These are phyloP conservation scores for Anolis sagrei DNA, from an alignment of 2,113 vertebrate species.

Conservation along the genomic window DNA sequence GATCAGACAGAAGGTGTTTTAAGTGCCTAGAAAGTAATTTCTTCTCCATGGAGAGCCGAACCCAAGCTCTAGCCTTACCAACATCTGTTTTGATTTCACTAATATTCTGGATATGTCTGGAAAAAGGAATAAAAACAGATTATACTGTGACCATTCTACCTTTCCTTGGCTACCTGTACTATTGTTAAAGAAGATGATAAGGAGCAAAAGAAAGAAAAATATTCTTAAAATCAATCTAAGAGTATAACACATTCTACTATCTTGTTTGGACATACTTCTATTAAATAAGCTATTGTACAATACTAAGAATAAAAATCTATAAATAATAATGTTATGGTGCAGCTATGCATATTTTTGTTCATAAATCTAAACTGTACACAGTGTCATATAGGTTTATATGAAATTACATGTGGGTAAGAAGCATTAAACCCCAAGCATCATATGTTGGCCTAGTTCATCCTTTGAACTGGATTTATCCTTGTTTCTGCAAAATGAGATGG, in stretches of 20 bases:
- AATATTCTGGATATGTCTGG: slow-evolving; percentile 97
- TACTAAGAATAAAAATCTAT: not conserved
- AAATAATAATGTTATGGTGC: not conserved
- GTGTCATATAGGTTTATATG: too few relatives aligned
- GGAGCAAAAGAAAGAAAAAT: not conserved
- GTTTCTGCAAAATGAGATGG: not conserved
- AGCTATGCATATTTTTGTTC: not conserved
- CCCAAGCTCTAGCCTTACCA: slow-evolving; percentile 97
- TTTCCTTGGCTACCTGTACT: not conserved
- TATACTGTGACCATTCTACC: not conserved
- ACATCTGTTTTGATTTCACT: slow-evolving; percentile 98
- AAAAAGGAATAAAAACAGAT: slow-evolving; percentile 12
- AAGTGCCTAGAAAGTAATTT: slow-evolving; percentile 96
- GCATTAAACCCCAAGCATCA: not conserved
- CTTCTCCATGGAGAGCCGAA: slow-evolving; percentile 98
- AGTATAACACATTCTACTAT: not conserved
- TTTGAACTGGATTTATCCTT: too few relatives aligned
- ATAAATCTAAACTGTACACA: too few relatives aligned
- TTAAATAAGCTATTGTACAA: not conserved
- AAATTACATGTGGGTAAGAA: not conserved
- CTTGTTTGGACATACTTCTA: not conserved
- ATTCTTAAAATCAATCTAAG: too few relatives aligned
- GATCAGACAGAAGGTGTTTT: slow-evolving; percentile 95
- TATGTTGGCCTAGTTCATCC: not conserved
- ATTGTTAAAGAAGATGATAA: not conserved